Conservation (phyloP, 2,888 invertebrate genomes). For the Eupithecia exiguata region DNA sequence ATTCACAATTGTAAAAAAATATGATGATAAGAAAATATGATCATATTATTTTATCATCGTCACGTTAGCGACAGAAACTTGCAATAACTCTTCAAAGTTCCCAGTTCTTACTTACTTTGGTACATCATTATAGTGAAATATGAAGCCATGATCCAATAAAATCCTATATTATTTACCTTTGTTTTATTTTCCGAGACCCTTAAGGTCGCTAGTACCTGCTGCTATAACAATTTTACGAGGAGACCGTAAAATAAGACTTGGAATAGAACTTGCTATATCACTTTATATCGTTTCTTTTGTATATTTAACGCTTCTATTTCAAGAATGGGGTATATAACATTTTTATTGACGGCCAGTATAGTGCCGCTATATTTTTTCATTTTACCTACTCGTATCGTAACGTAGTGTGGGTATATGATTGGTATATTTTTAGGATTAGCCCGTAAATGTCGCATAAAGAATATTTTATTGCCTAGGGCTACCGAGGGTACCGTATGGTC, state of each 20-base stretch:
- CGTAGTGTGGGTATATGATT: slow-evolving; percentile 32
- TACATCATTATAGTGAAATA: slow-evolving; percentile 55
- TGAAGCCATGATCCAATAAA: slow-evolving; percentile 73
- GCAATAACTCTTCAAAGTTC: background rate
- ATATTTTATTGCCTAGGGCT: slow-evolving; percentile 8
- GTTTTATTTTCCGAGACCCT: slow-evolving; percentile 69
- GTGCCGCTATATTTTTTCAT: slow-evolving; percentile 38
- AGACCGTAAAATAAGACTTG: slow-evolving; percentile 48
- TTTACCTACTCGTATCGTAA: slow-evolving; percentile 39
- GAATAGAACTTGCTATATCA: slow-evolving; percentile 68
- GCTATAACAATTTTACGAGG: slow-evolving; percentile 72
- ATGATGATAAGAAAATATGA: no score
- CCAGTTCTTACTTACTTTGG: slow-evolving; percentile 27
- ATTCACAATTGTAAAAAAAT: no score
- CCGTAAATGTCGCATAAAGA: slow-evolving; percentile 25
- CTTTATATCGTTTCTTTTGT: slow-evolving; percentile 78
- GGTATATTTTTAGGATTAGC: slow-evolving; percentile 26
- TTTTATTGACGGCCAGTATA: slow-evolving; percentile 50
- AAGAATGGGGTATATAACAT: slow-evolving; percentile 48
- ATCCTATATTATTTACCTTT: slow-evolving; percentile 62
- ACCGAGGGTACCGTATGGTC: background rate
- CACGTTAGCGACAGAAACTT: background rate
- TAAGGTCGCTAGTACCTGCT: slow-evolving; percentile 65
- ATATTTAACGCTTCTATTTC: slow-evolving; percentile 74
- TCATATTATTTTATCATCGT: no score